These are phyloP conservation scores for Bellardia pandia DNA, from an alignment of 2,888 invertebrate genomes.

Conservation along the genomic window DNA sequence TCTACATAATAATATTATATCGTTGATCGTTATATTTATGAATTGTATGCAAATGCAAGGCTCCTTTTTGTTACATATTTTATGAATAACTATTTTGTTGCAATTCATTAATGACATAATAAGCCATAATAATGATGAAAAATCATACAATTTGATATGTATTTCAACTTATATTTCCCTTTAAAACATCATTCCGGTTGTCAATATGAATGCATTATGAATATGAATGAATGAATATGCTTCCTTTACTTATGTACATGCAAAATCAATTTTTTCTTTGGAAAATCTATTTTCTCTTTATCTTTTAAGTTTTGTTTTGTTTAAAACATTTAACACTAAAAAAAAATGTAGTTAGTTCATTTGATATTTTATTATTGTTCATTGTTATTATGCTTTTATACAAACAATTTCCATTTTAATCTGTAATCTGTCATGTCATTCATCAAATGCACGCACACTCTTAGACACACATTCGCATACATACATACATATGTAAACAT, in stretches of 20 bases:
- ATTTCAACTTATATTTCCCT: not conserved
- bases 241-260: not conserved
- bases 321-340: conserved; percentile 14
- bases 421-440: conserved; percentile 44
- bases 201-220: conserved; percentile 17
- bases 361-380: conserved; percentile 10
- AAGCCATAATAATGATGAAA: not conserved
- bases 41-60: not conserved
- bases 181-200: not conserved
- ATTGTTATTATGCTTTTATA: conserved; percentile 28
- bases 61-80: not conserved
- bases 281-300: not conserved
- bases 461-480: not conserved
- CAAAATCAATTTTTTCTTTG: not conserved
- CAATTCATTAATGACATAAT: conserved; percentile 25
- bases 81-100: conserved; percentile 22
- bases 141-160: conserved; percentile 5
- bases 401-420: conserved; percentile 34
- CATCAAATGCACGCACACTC: conserved; percentile 19
- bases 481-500: no score
- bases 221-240: not conserved
- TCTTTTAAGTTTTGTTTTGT: conserved; percentile 11
- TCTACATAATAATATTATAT: not conserved
- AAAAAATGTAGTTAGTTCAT: not conserved
- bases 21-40: not conserved